These are phyloP conservation scores for Aethina tumida DNA, from an alignment of 1,140 invertebrate genomes.

Conservation along the genomic window DNA sequence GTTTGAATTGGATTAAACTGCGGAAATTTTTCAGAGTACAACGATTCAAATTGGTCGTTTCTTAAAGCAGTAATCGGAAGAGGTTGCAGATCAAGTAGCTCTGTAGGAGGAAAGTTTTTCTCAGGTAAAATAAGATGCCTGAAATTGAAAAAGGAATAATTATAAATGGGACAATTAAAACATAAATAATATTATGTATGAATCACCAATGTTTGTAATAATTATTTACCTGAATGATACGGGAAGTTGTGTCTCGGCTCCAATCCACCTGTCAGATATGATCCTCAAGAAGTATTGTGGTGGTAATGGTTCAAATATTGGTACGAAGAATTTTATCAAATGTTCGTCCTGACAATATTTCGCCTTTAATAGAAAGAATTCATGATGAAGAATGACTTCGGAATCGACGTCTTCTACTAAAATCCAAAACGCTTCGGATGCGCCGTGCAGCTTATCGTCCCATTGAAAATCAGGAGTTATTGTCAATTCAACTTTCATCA, in stretches of 20 bases:
- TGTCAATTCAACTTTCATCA: conserved; percentile 88
- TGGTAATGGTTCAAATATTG: conserved; percentile 95
- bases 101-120: conserved; percentile 96
- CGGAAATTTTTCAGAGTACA: conserved; percentile 80
- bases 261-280: conserved; percentile 75
- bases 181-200: background rate
- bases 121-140: conserved; percentile 95
- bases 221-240: conserved; percentile 67
- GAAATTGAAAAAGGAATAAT: background rate
- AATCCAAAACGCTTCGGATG: conserved; percentile 98
- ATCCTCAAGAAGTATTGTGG: conserved; percentile 94
- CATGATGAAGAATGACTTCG: conserved; percentile 92
- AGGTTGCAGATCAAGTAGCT: conserved; percentile 95
- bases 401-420: conserved; percentile 97
- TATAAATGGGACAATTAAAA: background rate
- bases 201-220: background rate
- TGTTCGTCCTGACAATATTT: conserved; percentile 95
- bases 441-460: conserved; percentile 95
- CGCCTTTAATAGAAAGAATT: conserved; percentile 93
- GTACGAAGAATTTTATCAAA: conserved; percentile 95
- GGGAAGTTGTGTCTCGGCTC: conserved; percentile 90
- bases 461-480: conserved; percentile 99
- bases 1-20: conserved; percentile 99
- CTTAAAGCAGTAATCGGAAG: conserved; percentile 77
- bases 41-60: conserved; percentile 74